Base-by-base conservation (phyloP, 2,797 vertebrate species). In the Anisognathus igniventris region DNA sequence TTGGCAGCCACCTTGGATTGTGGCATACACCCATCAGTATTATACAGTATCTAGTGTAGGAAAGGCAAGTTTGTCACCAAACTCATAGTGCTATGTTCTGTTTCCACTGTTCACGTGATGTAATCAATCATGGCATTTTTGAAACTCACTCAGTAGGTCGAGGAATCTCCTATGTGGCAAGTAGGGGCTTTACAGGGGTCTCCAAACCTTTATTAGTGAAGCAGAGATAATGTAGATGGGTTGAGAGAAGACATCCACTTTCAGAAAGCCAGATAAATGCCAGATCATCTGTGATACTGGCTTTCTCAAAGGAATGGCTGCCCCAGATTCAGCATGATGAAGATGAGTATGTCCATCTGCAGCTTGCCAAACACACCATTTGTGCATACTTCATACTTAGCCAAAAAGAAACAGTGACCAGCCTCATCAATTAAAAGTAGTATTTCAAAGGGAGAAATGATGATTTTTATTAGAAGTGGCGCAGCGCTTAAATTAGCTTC, bases 311-410 rank as follows among this genome's bases (percentile, higher is more conserved):
- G 92, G 87, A 97, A 95, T 51, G 39, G 70, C 83, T 97, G 94
- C 33, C 93, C 96, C 86, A 96, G 71, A 97, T 97, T 95, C 80
- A 81, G 80, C 64, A 65, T 89, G 80, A 96, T 96, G 94, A 88
- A 75, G 85, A 60, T 13, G 22, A 92, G 27, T 40, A 60, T 87
- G 60, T 75, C 85, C 76, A 70, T 61, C 91, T 89, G 81, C 90
- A 78, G 78, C 47, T 81, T 80, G 91, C 83, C 95, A 96, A 90
- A 56, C 37, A 53, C 61, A 35, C 86, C 72, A 25, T 67, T 94
- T 93, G 83, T 96, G 73, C 39, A n/a, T 64, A 14, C 70, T 92
- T 65, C 40, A 33, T 64, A 20, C 44, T 86, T 62, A 85, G 44
- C 66, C 74, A 78, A 77, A 96, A 94, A 90, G 64, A 90, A 73